Evolutionary conservation across 1,140 invertebrate genomes (phyloP).

Genomic region (Drosophila micromelanica): DNA sequence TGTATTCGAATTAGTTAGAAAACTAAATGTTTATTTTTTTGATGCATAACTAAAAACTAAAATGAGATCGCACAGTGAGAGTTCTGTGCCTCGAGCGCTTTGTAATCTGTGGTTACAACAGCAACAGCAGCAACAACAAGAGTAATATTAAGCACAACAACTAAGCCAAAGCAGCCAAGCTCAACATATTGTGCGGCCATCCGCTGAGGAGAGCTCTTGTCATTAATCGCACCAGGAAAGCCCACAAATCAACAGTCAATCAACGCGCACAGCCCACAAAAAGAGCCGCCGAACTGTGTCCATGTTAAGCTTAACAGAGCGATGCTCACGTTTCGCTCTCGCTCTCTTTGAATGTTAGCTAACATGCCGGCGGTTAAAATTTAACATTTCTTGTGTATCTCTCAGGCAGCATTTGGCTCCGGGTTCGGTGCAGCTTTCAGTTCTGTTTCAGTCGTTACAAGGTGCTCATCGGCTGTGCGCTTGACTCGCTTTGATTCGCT

Average conservation of each 20-base stretch:
- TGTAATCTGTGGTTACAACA: slow-evolving; percentile 18
- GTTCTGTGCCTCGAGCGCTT: slow-evolving; percentile 30
- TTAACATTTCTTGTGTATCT: slow-evolving; percentile 69
- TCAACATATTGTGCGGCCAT: slow-evolving; percentile 60
- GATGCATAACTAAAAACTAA: slow-evolving; percentile 22
- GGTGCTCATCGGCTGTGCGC: slow-evolving; percentile 68
- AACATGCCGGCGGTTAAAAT: slow-evolving; percentile 44
- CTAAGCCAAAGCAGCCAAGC: slow-evolving; percentile 48
- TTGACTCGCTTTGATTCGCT: slow-evolving; percentile 1
- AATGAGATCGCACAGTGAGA: slow-evolving; percentile 37
- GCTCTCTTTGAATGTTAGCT: slow-evolving; percentile 41
- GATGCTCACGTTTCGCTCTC: slow-evolving; percentile 6
- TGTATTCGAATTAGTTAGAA: slow-evolving; percentile 8
- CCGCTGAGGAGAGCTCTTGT: slow-evolving; percentile 46
- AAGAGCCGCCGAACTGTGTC: background rate
- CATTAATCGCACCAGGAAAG: slow-evolving; percentile 62
- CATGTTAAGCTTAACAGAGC: slow-evolving; percentile 17
- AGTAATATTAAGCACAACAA: slow-evolving; percentile 19
- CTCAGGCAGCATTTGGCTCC: slow-evolving; percentile 18
- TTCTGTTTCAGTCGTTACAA: slow-evolving; percentile 64
- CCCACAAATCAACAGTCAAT: slow-evolving; percentile 72
- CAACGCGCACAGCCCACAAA: slow-evolving; percentile 55
- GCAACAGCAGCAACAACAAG: background rate
- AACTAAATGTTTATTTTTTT: slow-evolving; percentile 16
- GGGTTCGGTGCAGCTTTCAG: slow-evolving; percentile 35